Base-by-base conservation (phyloP, 2,888 invertebrate genomes). In the Trissolcus brochymenae region DNA sequence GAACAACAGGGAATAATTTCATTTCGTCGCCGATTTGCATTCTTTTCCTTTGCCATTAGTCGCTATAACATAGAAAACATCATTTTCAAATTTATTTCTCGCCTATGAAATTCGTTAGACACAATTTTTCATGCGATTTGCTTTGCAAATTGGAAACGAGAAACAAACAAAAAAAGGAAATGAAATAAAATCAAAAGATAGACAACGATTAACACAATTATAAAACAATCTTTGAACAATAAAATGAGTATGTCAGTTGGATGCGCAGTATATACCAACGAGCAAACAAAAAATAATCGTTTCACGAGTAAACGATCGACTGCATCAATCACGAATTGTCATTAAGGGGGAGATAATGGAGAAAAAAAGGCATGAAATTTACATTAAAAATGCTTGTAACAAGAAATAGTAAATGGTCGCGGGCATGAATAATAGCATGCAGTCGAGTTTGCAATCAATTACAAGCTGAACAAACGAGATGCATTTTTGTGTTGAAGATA, bases 1-100 rank as follows among this genome's bases (percentile, higher is more conserved):
- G 96, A 95, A 85, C 97, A 97, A 89, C 96, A 96, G 0, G 96
- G 95, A 80, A 94, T 93, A 82, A 95, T 91, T 86, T 95, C 95
- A 80, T 83, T 80, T 89, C 90, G 64, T 80, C 87, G 84, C 67
- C 88, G 80, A 78, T 85, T 25, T 82, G 85, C 88, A 74, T 90
- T 90, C 50, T 92, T 91, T 62, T 92, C 90, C 84, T 92, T 93
- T 87, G 93, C 92, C 80, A 94, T 92, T 92, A 85, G 83, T 79
- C 93, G 94, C 95, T 95, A 92, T 40, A 91, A 91, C 76, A 81
- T 61, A 62, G 62, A 79, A 40, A 64, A 46, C 14, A 65, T 21
- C 64, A 64, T 64, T 59, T 59, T 19, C 29, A 29, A 53, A 59
- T 64, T 66, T 56, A 56, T 35, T 29, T 35, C 35, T 35, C 35